Evolutionary conservation across 2,888 invertebrate genomes (phyloP).

Genomic region (Erebia palarica): DNA sequence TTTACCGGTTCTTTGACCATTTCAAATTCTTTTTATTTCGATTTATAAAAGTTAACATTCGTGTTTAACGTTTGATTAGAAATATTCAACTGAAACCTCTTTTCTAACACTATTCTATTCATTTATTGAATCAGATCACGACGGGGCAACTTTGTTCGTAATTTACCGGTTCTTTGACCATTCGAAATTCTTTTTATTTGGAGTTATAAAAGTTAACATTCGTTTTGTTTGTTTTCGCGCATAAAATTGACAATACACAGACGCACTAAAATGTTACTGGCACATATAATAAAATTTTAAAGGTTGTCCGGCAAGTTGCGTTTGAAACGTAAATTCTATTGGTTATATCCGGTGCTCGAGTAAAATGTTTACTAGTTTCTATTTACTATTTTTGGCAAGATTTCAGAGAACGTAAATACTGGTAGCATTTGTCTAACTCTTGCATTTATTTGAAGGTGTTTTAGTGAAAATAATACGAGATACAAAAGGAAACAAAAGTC

Average conservation of each 20-base stretch:
- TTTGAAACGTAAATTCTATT: constrained; percentile 23
- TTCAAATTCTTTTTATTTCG: neutral
- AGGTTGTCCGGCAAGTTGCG: constrained; percentile 30
- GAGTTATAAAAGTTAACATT: constrained; percentile 20
- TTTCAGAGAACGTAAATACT: neutral
- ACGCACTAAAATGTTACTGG: constrained; percentile 34
- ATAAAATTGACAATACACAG: constrained; percentile 33
- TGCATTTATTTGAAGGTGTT: neutral
- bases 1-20: constrained; percentile 4
- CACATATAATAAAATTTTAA: constrained; percentile 37
- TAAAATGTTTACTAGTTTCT: constrained; percentile 10
- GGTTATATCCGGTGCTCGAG: constrained; percentile 13
- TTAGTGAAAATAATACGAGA: neutral
- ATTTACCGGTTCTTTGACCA: constrained; percentile 2
- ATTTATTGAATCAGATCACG: neutral
- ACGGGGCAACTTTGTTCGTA: neutral
- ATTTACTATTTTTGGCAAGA: constrained; percentile 10
- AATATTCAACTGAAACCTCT: neutral
- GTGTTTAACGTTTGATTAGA: neutral
- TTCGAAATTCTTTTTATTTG: neutral
- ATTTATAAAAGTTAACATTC: constrained; percentile 17
- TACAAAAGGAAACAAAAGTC: neutral
- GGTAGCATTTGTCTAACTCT: neutral
- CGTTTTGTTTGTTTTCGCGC: constrained; percentile 28
- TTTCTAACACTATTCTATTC: neutral